Evolutionary conservation across 2,888 invertebrate species (phyloP), one percentile per base, ranked within the genome.

Genomic region (Prenolepis imparis): DNA sequence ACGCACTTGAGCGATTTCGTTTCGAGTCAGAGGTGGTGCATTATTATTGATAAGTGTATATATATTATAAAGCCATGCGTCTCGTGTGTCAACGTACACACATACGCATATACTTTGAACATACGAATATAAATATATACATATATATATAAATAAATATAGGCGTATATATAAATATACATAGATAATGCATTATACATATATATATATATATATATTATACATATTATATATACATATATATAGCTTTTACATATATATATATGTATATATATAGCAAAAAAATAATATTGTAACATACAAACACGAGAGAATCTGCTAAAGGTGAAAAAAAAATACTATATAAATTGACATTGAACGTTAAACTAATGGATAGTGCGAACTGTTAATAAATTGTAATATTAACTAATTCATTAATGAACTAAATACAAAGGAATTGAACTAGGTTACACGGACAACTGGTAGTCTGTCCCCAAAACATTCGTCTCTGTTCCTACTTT

Each of bases 401-500:
- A 92, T 91, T 91, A 92, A 93, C 87, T 91, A 91, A 93, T 91
- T 93, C 91, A 92, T 92, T 93, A 92, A 93, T 91, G 91, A 93
- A 93, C 92, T 93, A 92, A 93, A 92, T 91, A 94, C 93, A 90
- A 94, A 93, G 94, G 94, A 94, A 94, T 94, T 94, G 94, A 94
- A 93, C 92, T 94, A 94, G 93, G 92, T 91, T 94, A 94, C 90
- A 91, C 90, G 92, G 92, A 88, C 91, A 91, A 92, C 89, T 90
- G 88, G 90, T 92, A 92, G 90, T 93, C 87, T 92, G 91, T 93
- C 91, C 92, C 91, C 91, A 52, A 39, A 90, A 88, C 90, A 91
- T 93, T 92, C 89, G 88, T 92, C 92, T 93, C 89, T 91, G 93
- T 92, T 93, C 92, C 92, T 92, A 92, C 88, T 84, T 61, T 83